Percentiles rank a stretch among this genome's conserved stretches.
These are phyloP conservation scores for Oxyruncus cristatus DNA, from an alignment of 2,113 vertebrate genomes.

Conservation along the genomic window DNA sequence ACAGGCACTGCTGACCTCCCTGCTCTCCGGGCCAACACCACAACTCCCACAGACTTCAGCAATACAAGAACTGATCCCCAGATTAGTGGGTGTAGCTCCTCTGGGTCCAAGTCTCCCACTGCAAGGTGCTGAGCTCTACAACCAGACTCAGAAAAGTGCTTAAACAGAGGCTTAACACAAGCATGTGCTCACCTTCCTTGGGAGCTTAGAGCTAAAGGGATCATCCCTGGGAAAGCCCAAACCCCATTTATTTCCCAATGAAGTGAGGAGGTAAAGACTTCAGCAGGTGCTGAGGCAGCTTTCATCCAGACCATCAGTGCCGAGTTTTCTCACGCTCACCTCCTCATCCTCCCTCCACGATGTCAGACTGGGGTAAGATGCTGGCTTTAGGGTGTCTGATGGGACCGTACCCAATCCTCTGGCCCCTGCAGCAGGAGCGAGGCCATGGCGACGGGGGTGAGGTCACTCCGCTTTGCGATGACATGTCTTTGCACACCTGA, in stretches of 20 bases:
- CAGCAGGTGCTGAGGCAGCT: neutral
- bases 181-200: neutral
- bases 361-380: neutral
- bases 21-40: neutral
- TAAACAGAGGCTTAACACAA: neutral
- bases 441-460: rapidly evolving
- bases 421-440: rapidly evolving
- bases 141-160: neutral
- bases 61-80: neutral
- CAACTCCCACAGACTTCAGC: neutral
- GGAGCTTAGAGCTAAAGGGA: neutral
- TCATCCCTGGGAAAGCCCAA: neutral
- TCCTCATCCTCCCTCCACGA: neutral
- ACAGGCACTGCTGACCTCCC: neutral
- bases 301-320: rapidly evolving
- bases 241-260: neutral
- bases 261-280: neutral
- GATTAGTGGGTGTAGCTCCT: neutral
- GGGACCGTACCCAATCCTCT: rapidly evolving
- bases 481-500: neutral
- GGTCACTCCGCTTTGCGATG: rapidly evolving
- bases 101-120: neutral
- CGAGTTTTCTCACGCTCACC: neutral
- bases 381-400: neutral
- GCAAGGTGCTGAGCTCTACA: neutral